phyloP scores from a whole-genome alignment of 2,113 vertebrate genomes.

The Todiramphus chloris region DNA sequence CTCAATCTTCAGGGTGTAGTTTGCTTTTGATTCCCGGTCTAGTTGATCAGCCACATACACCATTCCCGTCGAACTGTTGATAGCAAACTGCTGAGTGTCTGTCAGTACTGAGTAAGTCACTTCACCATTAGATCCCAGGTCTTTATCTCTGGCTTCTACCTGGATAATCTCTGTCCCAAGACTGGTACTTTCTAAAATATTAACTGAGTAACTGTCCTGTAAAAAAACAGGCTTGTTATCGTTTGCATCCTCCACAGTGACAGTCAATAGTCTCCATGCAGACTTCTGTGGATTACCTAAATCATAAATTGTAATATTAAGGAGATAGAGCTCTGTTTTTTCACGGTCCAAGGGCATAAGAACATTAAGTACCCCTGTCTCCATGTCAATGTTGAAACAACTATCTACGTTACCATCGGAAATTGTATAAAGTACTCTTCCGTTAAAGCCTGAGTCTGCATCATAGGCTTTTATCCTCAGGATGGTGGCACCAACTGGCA shows the following conservation, averaged over 20 bases:
- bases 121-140: conserved; percentile 88
- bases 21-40: conserved; percentile 86
- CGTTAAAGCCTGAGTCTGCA: conserved; percentile 94
- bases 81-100: conserved; percentile 87
- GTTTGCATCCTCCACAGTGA: conserved; percentile 90
- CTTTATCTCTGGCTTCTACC: conserved; percentile 93
- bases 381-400: conserved; percentile 90
- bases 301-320: conserved; percentile 94
- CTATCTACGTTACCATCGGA: conserved; percentile 90
- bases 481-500: conserved; percentile 84
- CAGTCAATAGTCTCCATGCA: conserved; percentile 87
- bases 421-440: conserved; percentile 90
- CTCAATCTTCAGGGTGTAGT: conserved; percentile 91
- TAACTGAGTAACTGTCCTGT: conserved; percentile 85
- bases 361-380: conserved; percentile 86
- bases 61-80: conserved; percentile 90
- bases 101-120: conserved; percentile 90
- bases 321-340: conserved; percentile 87
- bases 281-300: conserved; percentile 91
- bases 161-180: conserved; percentile 92
- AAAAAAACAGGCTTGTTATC: conserved; percentile 92
- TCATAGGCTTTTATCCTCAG: conserved; percentile 90
- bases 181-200: conserved; percentile 90
- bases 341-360: conserved; percentile 94
- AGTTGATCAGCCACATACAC: conserved; percentile 90